Evolutionary conservation across 1,140 invertebrate genomes (phyloP).

Genomic region (Dolichoris vasculosae): DNA sequence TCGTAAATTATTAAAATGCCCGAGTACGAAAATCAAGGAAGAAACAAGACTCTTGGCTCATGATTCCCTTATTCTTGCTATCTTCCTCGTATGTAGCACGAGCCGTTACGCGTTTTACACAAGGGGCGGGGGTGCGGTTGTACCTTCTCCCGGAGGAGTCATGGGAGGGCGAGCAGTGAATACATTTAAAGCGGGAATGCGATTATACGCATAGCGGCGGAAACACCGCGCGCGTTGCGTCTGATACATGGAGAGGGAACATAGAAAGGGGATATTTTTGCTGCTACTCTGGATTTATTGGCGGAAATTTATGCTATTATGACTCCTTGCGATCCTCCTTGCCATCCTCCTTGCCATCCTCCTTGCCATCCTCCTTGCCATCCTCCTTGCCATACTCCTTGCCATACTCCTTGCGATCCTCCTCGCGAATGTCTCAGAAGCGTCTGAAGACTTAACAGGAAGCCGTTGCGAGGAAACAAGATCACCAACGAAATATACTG

Average conservation of each 20-base stretch:
- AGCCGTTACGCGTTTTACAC: slow-evolving; percentile 49
- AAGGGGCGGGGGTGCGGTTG: neutral
- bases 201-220: slow-evolving; percentile 61
- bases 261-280: slow-evolving; percentile 58
- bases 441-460: slow-evolving; percentile 30
- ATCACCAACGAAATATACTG: slow-evolving; percentile 23
- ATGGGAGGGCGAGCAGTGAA: slow-evolving; percentile 59
- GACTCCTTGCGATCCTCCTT: slow-evolving; percentile 48
- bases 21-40: neutral
- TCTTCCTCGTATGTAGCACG: slow-evolving; percentile 29
- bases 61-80: slow-evolving; percentile 20
- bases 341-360: slow-evolving; percentile 46
- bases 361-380: slow-evolving; percentile 49
- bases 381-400: slow-evolving; percentile 51
- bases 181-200: slow-evolving; percentile 72
- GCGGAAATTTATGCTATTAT: slow-evolving; percentile 68
- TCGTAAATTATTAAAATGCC: neutral
- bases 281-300: slow-evolving; percentile 68
- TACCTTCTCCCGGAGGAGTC: slow-evolving; percentile 36
- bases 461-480: slow-evolving; percentile 20
- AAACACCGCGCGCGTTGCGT: neutral
- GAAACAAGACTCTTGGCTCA: slow-evolving; percentile 1
- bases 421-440: slow-evolving; percentile 32
- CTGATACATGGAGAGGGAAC: slow-evolving; percentile 48
- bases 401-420: slow-evolving; percentile 42